phyloP scores from a whole-genome alignment of 2,888 invertebrate genomes.

The Uropetala carovei region DNA sequence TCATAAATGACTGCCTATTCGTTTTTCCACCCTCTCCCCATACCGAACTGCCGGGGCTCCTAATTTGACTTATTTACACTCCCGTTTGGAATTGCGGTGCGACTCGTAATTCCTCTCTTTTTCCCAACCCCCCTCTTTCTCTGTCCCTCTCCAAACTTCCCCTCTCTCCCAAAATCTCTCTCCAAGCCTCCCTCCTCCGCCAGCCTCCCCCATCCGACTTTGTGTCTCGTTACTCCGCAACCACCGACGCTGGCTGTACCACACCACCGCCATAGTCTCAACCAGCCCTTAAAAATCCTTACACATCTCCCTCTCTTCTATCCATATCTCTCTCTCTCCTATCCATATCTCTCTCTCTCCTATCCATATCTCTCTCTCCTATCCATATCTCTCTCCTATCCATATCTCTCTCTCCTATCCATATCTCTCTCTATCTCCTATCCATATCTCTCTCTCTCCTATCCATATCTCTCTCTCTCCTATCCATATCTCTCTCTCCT shows the following conservation, averaged over 20 bases:
- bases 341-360: neutral
- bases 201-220: neutral
- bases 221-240: neutral
- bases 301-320: neutral
- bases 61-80: conserved; percentile 41
- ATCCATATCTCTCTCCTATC: neutral
- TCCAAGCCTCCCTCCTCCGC: neutral
- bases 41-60: conserved; percentile 14
- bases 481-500: too few relatives aligned
- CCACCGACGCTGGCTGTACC: neutral
- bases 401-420: neutral
- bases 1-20: conserved; percentile 32
- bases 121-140: neutral
- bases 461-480: too few relatives aligned
- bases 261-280: neutral
- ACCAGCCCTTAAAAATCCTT: neutral
- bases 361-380: neutral
- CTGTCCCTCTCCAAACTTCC: neutral
- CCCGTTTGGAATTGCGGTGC: conserved; percentile 6
- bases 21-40: neutral
- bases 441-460: too few relatives aligned
- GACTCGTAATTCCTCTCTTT: neutral
- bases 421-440: neutral
- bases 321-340: neutral
- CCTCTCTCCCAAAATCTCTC: neutral